phyloP scores from a whole-genome alignment of 2,888 invertebrate species.

The Rotaria magnacalcarata region DNA sequence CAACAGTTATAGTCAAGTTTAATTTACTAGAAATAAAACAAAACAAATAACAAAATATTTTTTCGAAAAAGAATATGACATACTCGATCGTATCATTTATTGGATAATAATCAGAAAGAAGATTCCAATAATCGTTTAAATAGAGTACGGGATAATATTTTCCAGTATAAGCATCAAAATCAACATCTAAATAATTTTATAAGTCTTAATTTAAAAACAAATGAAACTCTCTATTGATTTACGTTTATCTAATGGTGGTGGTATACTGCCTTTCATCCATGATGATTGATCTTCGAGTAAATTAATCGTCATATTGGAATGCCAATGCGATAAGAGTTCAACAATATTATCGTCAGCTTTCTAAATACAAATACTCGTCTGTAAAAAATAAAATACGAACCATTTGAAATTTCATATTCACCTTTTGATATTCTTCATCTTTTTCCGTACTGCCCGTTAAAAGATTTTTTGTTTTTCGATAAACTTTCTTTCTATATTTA shows the following conservation, averaged over 20 bases:
- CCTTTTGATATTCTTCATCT: constrained; percentile 68
- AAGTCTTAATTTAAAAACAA: too few relatives aligned
- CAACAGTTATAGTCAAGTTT: constrained; percentile 61
- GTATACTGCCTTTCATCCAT: constrained; percentile 84
- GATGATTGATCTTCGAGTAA: constrained; percentile 88
- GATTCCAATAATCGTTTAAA: constrained; percentile 97
- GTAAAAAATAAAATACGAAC: too few relatives aligned
- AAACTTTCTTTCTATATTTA: constrained; percentile 80
- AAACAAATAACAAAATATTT: background rate
- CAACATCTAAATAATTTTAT: constrained; percentile 65
- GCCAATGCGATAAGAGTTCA: constrained; percentile 95
- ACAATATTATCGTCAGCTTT: constrained; percentile 67
- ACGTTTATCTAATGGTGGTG: constrained; percentile 84
- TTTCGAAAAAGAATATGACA: too few relatives aligned
- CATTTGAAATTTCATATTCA: background rate
- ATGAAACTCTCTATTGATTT: too few relatives aligned
- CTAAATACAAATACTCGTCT: background rate
- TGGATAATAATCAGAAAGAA: constrained; percentile 77
- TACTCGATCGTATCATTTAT: constrained; percentile 74
- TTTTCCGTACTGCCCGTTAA: constrained; percentile 78
- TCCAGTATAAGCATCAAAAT: constrained; percentile 77
- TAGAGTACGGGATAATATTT: constrained; percentile 88
- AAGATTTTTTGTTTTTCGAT: constrained; percentile 82
- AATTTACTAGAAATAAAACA: constrained; percentile 52
- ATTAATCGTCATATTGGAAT: constrained; percentile 93